Evolutionary conservation across 1,140 invertebrate species (phyloP), one percentile per base, ranked within the genome.

Genomic region (Diabrotica undecimpunctata): DNA sequence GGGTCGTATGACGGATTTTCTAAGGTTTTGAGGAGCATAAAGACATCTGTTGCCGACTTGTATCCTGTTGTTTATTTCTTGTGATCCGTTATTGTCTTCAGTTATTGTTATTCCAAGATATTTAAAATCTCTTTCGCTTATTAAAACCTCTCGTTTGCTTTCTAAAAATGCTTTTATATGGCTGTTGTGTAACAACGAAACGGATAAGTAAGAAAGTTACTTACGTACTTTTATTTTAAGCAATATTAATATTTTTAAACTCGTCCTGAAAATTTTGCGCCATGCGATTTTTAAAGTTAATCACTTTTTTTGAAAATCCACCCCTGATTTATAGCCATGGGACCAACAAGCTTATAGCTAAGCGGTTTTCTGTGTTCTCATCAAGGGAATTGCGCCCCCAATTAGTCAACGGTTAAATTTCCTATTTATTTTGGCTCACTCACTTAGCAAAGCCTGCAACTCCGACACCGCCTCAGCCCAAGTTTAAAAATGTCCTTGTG

Each of bases 281-380:
- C n/a, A 12, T 12, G 1, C 2, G n/a, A 50, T 1, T 50, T 50
- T 50, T 50, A 10, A 52, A 5, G n/a, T 52, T 11, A 52, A 6
- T 13, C 6, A 55, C 14, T 55, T 9, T 35, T 0, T 55, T 35
- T 14, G 13, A 25, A 35, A 25, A 55, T 2, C 9, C 36, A 25
- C n/a, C 0, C 5, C 51, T 12, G 51, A n/a, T 7, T 35, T 35
- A 12, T 35, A n/a, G n/a, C 54, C 14, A 13, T 11, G 25, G 54
- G 12, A 13, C 54, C 54, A 7, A 10, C 14, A 35, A 55, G 13
- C 10, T 25, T 14, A 3, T 9, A 35, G 54, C 14, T 55, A 55
- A 55, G 54, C 54, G 54, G 3, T 55, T 55, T 55, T 55, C 54
- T 35, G 14, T 55, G 54, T 55, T 55, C 54, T 55, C 54, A 55